Evolutionary conservation across 2,888 invertebrate species (phyloP), one percentile per base, ranked within the genome.

Genomic region (Pharmacophagus antenor): DNA sequence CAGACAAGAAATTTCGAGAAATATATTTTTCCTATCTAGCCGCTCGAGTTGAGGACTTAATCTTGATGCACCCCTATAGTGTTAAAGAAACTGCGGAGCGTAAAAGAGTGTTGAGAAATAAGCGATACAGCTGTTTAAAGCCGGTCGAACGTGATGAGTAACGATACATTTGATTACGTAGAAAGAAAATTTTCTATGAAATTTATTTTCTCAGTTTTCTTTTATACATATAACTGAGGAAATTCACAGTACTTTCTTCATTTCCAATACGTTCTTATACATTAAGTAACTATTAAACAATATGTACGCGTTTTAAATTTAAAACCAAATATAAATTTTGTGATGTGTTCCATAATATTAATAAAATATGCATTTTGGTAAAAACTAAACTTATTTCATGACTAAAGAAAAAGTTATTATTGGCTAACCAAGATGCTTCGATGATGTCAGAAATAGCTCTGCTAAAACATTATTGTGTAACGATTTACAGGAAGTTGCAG

Each of bases 1-100:
- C 87, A 0, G 87, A 88, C 64, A 88, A 85, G 62, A 85, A 79
- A 49, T 89, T 88, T 68, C 75, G 89, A 0, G 83, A 87, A 68
- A 87, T 86, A 69, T 89, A 74, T 70, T 88, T 84, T 70, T 83
- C 87, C 0, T 89, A 89, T 66, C 62, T 87, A 47, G 79, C 68
- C 56, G 69, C 68, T 7, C 72, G 72, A 41, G 55, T 78, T 3
- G 78, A 82, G 54, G 84, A 89, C 48, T 27, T 88, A 12, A 72
- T 74, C 20, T 50, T 88, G 20, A 75, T 86, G 69, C 80, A 80
- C 63, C 88, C 88, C 7, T 89, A 87, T 62, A 74, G 66, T 62
- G 7, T 69, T 0, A 67, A 15, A 52, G 85, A 85, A 62, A 62
- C 75, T 0, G 52, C 63, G 1, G 74, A 77, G 52, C 76, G 84